Evolutionary conservation across 2,888 invertebrate genomes (phyloP).

Genomic region (Erynnis tages): DNA sequence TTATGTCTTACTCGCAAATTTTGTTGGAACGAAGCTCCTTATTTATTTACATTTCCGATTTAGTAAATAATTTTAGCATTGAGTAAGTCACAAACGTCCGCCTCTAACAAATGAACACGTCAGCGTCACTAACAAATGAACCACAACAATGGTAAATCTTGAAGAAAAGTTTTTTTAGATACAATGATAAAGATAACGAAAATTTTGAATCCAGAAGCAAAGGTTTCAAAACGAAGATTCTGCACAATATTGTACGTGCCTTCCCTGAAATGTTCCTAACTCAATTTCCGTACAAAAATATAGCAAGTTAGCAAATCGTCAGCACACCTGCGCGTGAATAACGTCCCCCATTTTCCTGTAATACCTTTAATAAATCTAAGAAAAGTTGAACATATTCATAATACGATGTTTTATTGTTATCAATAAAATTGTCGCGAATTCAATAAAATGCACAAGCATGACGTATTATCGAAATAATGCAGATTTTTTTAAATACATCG

Average conservation of each 20-base stretch:
- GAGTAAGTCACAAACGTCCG: too few relatives aligned
- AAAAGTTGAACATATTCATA: slow-evolving; percentile 67
- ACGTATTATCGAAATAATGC: too few relatives aligned
- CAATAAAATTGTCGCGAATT: slow-evolving; percentile 33
- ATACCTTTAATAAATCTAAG: slow-evolving; percentile 73
- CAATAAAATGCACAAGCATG: too few relatives aligned
- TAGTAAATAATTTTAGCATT: too few relatives aligned
- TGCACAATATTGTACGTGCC: slow-evolving; percentile 34
- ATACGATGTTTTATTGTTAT: slow-evolving; percentile 42
- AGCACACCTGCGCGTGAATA: slow-evolving; percentile 77
- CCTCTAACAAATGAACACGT: too few relatives aligned
- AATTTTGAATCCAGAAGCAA: slow-evolving; percentile 15
- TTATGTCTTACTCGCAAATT: too few relatives aligned
- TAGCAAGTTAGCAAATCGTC: slow-evolving; percentile 77
- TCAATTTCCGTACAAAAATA: slow-evolving; percentile 74
- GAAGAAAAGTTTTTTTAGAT: too few relatives aligned
- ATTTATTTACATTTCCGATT: too few relatives aligned
- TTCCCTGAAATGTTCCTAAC: slow-evolving; percentile 49
- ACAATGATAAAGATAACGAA: slow-evolving; percentile 4
- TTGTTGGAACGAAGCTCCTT: too few relatives aligned
- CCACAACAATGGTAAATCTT: too few relatives aligned
- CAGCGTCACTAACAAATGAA: too few relatives aligned
- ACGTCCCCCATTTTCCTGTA: slow-evolving; percentile 70
- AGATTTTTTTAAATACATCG: too few relatives aligned
- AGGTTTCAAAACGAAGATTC: slow-evolving; percentile 23